Evolutionary conservation across 1,140 invertebrate genomes (phyloP).

Genomic region (Tribolium madens): DNA sequence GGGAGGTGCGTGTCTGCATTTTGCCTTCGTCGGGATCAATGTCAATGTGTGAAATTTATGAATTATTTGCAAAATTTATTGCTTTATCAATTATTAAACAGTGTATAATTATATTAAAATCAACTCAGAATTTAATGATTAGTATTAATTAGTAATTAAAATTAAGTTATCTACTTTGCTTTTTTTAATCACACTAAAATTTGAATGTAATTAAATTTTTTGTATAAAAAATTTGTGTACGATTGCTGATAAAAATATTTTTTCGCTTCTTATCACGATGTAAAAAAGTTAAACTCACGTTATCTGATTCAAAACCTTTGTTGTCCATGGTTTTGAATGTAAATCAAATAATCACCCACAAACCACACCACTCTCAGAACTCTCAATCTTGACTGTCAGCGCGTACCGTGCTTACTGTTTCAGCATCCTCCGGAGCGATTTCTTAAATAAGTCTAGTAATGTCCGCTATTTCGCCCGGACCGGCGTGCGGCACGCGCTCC

Average conservation of each 20-base stretch:
- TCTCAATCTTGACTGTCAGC: slow-evolving; percentile 34
- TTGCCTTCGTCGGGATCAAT: slow-evolving; percentile 41
- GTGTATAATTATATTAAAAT: too few species aligned
- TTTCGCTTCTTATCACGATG: not conserved
- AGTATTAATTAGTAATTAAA: too few species aligned
- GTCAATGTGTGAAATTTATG: slow-evolving; percentile 44
- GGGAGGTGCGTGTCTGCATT: slow-evolving; percentile 5
- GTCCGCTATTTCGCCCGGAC: slow-evolving; percentile 15
- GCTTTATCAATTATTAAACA: not conserved
- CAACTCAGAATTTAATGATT: too few species aligned
- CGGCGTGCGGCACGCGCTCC: slow-evolving; percentile 19
- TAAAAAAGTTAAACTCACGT: slow-evolving; percentile 56
- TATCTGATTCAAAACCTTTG: slow-evolving; percentile 61
- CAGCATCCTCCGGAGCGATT: slow-evolving; percentile 49
- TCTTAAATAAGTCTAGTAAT: slow-evolving; percentile 53
- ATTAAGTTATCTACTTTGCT: too few species aligned
- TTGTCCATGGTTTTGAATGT: slow-evolving; percentile 55
- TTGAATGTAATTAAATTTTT: too few species aligned
- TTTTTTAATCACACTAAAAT: too few species aligned
- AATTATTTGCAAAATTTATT: slow-evolving; percentile 25
- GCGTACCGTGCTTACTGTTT: slow-evolving; percentile 34
- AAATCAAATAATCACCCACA: slow-evolving; percentile 59
- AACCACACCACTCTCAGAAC: slow-evolving; percentile 61
- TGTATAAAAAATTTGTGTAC: not conserved
- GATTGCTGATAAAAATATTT: slow-evolving; percentile 4